Evolutionary conservation across 2,113 vertebrate genomes (phyloP).

Genomic region (Galbula dea): DNA sequence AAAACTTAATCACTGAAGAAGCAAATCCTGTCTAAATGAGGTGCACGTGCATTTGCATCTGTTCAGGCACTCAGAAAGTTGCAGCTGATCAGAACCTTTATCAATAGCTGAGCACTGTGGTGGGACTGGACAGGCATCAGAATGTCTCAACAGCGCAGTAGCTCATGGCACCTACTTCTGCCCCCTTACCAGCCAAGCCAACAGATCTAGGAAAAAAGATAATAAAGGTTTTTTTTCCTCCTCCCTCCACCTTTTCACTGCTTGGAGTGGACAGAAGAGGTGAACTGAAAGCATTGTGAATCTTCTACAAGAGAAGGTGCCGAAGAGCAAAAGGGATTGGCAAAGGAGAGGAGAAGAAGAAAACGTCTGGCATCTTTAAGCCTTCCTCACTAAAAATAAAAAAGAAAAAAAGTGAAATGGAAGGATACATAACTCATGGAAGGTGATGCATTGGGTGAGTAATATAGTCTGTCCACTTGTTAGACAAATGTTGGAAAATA

Average conservation of each 20-base stretch:
- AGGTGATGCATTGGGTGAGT: neutral
- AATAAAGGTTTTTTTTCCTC: neutral
- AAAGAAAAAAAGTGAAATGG: neutral
- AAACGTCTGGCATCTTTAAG: neutral
- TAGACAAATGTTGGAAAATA: slow-evolving; percentile 22
- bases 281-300: neutral
- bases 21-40: neutral
- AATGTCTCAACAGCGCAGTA: neutral
- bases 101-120: neutral
- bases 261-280: neutral
- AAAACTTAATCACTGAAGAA: neutral
- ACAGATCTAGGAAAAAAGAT: neutral
- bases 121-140: accelerated
- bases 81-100: neutral
- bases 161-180: neutral
- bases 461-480: neutral
- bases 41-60: neutral
- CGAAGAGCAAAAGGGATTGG: neutral
- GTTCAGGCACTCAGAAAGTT: neutral
- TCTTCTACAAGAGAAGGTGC: neutral
- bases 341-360: neutral
- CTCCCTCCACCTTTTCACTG: neutral
- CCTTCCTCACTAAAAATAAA: neutral
- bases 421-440: neutral
- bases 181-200: neutral